Conservation (phyloP, 2,888 invertebrate species). For the Clunio marinus region DNA sequence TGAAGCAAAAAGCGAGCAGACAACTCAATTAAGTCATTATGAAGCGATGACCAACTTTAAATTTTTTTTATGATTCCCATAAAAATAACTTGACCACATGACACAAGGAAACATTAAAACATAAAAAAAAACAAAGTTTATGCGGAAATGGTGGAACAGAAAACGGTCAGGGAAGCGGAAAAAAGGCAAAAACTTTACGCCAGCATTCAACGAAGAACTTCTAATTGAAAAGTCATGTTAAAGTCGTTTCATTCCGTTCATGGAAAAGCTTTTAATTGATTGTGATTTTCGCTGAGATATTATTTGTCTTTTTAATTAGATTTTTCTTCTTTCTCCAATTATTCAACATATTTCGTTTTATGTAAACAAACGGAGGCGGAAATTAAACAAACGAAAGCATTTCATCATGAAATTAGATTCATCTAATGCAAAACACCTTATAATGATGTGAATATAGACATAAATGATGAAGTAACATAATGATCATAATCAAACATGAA, state of each 20-base stretch:
- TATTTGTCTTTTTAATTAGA: conserved; percentile 13
- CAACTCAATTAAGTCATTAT: conserved; percentile 16
- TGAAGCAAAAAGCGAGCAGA: no score
- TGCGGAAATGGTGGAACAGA: neutral
- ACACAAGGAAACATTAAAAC: conserved; percentile 3
- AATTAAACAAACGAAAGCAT: no score
- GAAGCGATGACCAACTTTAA: neutral
- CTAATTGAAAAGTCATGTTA: conserved; percentile 9
- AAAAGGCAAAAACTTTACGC: conserved; percentile 10
- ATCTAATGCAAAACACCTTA: no score
- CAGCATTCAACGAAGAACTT: neutral
- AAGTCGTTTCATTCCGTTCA: neutral
- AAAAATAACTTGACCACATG: neutral
- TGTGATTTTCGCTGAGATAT: no score
- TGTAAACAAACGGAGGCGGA: no score
- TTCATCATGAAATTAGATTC: no score
- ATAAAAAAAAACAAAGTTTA: conserved; percentile 5
- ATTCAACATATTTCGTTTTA: neutral
- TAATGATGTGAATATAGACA: neutral
- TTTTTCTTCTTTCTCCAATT: neutral
- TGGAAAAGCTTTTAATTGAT: conserved; percentile 9
- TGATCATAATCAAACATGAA: conserved; percentile 32
- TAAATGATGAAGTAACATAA: neutral
- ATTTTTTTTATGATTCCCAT: neutral
- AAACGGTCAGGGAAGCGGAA: neutral